phyloP scores from a whole-genome alignment of 2,888 invertebrate genomes.

The Plagodis dolabraria region DNA sequence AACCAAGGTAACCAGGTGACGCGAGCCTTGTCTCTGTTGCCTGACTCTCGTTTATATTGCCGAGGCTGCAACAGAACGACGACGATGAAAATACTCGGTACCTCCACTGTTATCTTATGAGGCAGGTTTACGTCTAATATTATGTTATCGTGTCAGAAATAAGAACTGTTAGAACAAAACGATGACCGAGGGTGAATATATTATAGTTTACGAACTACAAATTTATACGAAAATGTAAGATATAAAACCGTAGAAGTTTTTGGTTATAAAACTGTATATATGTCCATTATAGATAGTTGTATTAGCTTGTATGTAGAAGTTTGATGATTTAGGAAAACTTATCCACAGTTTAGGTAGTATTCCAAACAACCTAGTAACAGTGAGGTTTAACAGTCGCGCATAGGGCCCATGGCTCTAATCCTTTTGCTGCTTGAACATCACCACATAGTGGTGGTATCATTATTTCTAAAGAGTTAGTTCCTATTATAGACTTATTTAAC shows the following conservation, averaged over 20 bases:
- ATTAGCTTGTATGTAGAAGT: background rate
- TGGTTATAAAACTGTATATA: background rate
- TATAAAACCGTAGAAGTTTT: slow-evolving; percentile 11
- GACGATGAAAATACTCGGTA: slow-evolving; percentile 81
- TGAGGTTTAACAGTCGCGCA: no score
- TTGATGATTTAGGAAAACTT: no score
- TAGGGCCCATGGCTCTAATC: no score
- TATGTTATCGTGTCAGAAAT: slow-evolving; percentile 68
- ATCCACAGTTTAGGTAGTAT: no score
- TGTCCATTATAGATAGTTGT: slow-evolving; percentile 11
- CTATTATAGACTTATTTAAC: no score
- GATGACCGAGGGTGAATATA: slow-evolving; percentile 50
- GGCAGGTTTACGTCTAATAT: slow-evolving; percentile 77
- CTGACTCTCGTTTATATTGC: slow-evolving; percentile 77
- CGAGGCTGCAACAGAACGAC: slow-evolving; percentile 70
- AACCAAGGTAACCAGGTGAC: slow-evolving; percentile 65
- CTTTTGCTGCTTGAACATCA: no score
- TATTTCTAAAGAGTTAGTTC: no score
- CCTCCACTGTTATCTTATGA: slow-evolving; percentile 79
- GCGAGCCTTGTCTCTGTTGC: slow-evolving; percentile 69
- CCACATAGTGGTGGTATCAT: no score
- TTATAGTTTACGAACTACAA: slow-evolving; percentile 54
- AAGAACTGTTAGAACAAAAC: slow-evolving; percentile 42
- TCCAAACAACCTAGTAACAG: no score
- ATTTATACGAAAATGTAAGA: slow-evolving; percentile 30